Percentiles rank a stretch among this genome's conserved stretches.
These are phyloP conservation scores for Thecophora atra DNA, from an alignment of 2,888 invertebrate species.

Conservation along the genomic window DNA sequence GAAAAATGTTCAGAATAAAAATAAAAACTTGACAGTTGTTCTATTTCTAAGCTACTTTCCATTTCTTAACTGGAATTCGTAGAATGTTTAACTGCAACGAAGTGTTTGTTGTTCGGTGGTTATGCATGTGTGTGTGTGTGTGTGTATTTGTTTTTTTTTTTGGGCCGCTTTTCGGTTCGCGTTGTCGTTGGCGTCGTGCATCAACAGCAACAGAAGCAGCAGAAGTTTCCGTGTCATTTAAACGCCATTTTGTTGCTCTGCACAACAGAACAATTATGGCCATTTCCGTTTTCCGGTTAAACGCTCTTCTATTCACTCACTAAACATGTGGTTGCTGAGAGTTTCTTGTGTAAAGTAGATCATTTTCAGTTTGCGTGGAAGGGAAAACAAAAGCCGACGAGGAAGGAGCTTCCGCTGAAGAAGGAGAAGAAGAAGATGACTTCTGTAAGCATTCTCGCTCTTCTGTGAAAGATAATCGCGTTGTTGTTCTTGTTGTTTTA, in stretches of 20 bases:
- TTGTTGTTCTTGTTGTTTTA: too few species aligned
- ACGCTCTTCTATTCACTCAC: not conserved
- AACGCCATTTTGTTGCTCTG: slow-evolving; percentile 23
- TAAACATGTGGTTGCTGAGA: not conserved
- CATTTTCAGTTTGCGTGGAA: not conserved
- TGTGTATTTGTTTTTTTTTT: not conserved
- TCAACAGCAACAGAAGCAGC: not conserved
- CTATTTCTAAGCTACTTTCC: not conserved
- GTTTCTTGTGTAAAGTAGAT: not conserved
- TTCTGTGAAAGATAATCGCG: too few species aligned
- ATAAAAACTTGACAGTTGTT: too few species aligned
- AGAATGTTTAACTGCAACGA: not conserved
- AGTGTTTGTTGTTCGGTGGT: not conserved
- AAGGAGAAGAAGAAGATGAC: too few species aligned
- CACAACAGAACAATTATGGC: slow-evolving; percentile 14
- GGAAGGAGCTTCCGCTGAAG: too few species aligned
- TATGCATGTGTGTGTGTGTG: not conserved
- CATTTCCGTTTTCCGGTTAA: slow-evolving; percentile 21
- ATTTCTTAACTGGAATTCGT: not conserved
- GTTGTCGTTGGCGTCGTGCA: not conserved
- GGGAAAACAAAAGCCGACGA: too few species aligned
- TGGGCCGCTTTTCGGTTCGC: not conserved
- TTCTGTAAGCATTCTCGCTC: too few species aligned
- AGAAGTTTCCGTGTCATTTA: not conserved
- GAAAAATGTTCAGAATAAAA: too few species aligned